Conservation (phyloP, 92 coral and sea anemone genomes). For the Bergia puertoricense region DNA sequence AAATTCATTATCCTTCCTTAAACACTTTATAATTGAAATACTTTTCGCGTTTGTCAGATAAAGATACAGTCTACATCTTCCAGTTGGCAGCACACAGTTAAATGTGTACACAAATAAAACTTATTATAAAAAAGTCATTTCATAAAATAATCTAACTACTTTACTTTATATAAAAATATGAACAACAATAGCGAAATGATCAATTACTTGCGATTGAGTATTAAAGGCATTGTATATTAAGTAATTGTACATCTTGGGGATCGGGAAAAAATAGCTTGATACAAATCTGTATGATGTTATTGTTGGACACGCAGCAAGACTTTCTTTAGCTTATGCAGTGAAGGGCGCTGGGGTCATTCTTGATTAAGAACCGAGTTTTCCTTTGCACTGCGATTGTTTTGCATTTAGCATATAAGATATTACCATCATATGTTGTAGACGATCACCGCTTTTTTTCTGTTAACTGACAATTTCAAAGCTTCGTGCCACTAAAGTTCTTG, state of each 20-base stretch:
- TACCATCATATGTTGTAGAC: not conserved
- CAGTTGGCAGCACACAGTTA: not conserved
- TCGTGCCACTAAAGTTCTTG: not conserved
- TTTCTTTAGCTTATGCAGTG: not conserved
- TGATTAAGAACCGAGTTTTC: not conserved
- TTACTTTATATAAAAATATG: no score
- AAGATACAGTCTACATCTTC: not conserved
- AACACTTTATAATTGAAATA: not conserved
- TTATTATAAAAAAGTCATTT: no score
- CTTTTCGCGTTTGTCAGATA: not conserved
- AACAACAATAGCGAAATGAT: no score
- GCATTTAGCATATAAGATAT: not conserved
- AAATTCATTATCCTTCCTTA: not conserved
- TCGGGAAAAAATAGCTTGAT: no score
- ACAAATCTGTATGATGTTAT: no score
- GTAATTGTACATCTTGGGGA: no score
- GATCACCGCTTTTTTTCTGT: not conserved
- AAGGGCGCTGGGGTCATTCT: not conserved
- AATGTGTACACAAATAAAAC: no score
- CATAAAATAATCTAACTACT: no score
- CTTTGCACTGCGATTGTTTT: not conserved
- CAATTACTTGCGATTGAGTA: no score
- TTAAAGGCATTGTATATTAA: no score
- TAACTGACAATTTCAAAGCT: not conserved
- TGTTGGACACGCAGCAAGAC: not conserved